Evolutionary conservation across 2,113 vertebrate species (phyloP), one percentile per base, ranked within the genome.

Genomic region (Chloroceryle aenea): DNA sequence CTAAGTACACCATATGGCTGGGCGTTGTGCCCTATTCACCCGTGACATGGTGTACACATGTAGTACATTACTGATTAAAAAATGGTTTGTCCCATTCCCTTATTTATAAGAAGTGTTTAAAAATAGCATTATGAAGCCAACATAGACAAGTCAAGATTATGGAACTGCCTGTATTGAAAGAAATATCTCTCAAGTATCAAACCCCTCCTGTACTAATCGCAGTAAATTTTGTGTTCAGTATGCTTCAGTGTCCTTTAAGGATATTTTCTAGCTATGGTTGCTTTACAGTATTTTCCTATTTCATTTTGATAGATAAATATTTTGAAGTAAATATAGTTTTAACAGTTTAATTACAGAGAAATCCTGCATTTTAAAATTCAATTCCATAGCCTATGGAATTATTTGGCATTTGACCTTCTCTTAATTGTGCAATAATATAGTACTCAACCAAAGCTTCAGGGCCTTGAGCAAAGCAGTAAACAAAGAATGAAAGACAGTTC

Each of bases 1-100:
- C 30, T 82, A 30, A 59, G 45, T 43, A 42, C 43, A 36, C 87
- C 86, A 66, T 80, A 43, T 91, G 84, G 27, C 90, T 78, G 87
- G 87, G 63, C 66, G 9, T 68, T 62, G 9, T 82, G 89, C 75
- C 88, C 90, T 93, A 50, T 71, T 95, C 85, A 81, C 92, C 91
- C 9, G 1, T 84, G 85, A 69, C 59, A 52, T 9, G 40, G 74
- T 87, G 84, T 94, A 96, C 96, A 96, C 83, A 68, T 91, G 90
- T 92, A 76, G 40, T 43, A 67, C 71, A 68, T 58, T 14, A 8
- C 74, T 75, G 45, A 22, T 75, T 63, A 75, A 32, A 63, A 89
- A 71, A 56, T 45, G 58, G 67, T 90, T 88, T 71, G 42, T 52
- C 20, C 36, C 16, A 2, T 23, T 47, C 32, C 50, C 53, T 93